Base-by-base conservation (phyloP, 2,113 vertebrate species). In the Pseudorectes ferrugineus region DNA sequence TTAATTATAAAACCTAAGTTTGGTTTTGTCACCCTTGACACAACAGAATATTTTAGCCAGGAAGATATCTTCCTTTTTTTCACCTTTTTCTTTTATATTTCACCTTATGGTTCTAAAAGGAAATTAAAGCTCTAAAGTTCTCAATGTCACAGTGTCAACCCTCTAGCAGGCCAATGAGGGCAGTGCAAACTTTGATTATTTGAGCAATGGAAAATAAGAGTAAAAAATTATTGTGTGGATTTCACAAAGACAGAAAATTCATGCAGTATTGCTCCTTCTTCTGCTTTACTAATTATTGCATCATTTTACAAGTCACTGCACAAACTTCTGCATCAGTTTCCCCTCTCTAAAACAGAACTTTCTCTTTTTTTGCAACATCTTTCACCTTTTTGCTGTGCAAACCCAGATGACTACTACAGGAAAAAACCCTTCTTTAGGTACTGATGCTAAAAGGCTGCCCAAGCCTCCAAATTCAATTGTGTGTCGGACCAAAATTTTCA, bases 1-100 rank as follows among this genome's bases (percentile, higher is more conserved):
- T 99, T 98, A 98, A 98, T 98, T 99, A 96, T 97, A 96, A 98
- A 98, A 98, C 96, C 97, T 97, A 97, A 97, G 95, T 98, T 98
- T 98, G 94, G 93, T 96, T 98, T 97, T 96, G 90, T 83, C 95
- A 95, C 91, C 94, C 95, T 96, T 94, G 51, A 89, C 97, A 96
- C 54, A 87, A 92, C 28, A 78, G 52, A 95, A 80, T 10, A 55
- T 95, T 96, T 95, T 84, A 93, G 12, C 46, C 66, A 45, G 54
- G n/a, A 93, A 82, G 28, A 81, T 52, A 54, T 49, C 58, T 87
- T 91, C 51, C 7, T 14, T 24, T 11, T 11, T 4, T 33, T 9
- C 42, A 40, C 11, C 7, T 31, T 59, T 29, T 45, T 51, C 79
- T 94, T 94, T 89, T 57, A 20, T 85, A 28, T 45, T 49, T 75